Evolutionary conservation across 2,113 vertebrate genomes (phyloP).

Genomic region (Todiramphus chloris): DNA sequence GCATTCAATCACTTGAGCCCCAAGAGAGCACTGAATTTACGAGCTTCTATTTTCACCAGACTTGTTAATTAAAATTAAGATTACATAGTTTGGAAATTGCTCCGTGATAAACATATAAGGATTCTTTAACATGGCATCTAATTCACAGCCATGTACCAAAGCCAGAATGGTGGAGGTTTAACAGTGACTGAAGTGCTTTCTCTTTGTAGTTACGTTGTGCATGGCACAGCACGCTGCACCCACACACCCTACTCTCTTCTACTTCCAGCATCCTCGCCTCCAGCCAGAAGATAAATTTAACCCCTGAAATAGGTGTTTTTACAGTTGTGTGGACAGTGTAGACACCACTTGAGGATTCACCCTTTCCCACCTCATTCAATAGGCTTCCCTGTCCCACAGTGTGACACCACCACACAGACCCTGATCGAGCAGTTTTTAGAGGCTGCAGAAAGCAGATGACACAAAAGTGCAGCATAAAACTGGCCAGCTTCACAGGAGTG

Average conservation of each 20-base stretch:
- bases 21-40: background rate
- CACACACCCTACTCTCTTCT: background rate
- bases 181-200: background rate
- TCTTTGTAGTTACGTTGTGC: background rate
- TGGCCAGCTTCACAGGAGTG: fast-evolving
- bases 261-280: background rate
- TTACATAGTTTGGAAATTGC: background rate
- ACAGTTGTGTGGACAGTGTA: background rate
- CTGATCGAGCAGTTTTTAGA: background rate
- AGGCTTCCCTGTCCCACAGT: background rate
- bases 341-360: background rate
- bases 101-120: background rate
- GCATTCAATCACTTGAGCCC: background rate
- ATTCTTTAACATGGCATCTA: background rate
- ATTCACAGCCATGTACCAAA: background rate
- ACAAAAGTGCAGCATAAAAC: background rate
- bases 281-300: background rate
- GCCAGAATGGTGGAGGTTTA: background rate
- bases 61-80: conserved; percentile 1
- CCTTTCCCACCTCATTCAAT: background rate
- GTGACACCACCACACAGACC: fast-evolving
- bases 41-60: background rate
- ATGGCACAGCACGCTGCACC: background rate
- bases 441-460: background rate
- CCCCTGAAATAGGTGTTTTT: background rate